Base-by-base conservation (phyloP, 2,797 vertebrate genomes). In the Sebastes dallii region DNA sequence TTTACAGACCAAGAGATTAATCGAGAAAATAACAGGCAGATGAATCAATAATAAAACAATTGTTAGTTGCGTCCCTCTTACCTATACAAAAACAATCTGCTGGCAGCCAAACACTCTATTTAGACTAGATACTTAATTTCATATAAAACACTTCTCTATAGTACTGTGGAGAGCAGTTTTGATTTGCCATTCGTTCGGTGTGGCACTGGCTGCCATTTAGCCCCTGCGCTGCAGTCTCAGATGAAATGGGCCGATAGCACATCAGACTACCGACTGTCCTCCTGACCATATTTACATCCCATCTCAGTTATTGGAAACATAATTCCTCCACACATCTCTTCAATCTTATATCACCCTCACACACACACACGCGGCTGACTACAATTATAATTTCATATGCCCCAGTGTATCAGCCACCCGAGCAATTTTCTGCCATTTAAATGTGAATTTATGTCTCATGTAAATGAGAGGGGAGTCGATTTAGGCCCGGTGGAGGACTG, bases 371-470 rank as follows among this genome's bases (percentile, higher is more conserved):
- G 68, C 22, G 24, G 66, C 77, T 42, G 83, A 85, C 78, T 79
- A 80, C 86, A 90, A 91, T 92, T 93, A 89, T 76, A 89, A 90
- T 91, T 91, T 92, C 86, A 91, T 88, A 87, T 83, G 82, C 85
- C 69, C 69, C 77, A 87, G 90, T 92, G 89, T 95, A 91, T 95
- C 89, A 90, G 84, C 78, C 81, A 65, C 81, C 66, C 32, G 60
- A 89, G 91, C 93, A 94, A 95, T 96, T 94, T 92, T 91, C 89
- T 83, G 75, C 89, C 86, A 89, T 91, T 92, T 94, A 93, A 94
- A 95, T 89, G 87, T 90, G 94, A 94, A 93, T 96, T 96, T 94
- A 93, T 90, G 91, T 91, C 81, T 87, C 87, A 95, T 95, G 95
- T 91, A 95, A 96, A 96, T 96, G 87, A 91, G 81, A 56, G 71